These are phyloP conservation scores for Phataginus tetradactyla DNA, from an alignment of 2,797 vertebrate genomes.

Conservation along the genomic window DNA sequence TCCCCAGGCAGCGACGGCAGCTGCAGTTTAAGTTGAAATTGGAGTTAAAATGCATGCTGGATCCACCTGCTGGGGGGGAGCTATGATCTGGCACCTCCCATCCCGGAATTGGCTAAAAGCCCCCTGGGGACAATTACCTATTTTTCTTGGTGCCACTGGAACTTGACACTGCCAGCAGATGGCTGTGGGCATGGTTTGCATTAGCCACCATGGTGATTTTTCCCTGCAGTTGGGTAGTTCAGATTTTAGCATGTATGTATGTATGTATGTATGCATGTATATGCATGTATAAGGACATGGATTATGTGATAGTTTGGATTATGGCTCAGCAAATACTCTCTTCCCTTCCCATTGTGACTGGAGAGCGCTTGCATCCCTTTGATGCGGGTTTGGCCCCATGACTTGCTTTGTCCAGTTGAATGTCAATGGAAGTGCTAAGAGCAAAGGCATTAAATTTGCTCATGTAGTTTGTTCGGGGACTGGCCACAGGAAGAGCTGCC, in stretches of 20 bases:
- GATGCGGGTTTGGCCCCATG: not conserved
- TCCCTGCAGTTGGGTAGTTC: not conserved
- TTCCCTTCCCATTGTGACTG: not conserved
- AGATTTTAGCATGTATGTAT: not conserved
- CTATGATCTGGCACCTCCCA: not conserved
- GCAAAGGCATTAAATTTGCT: accelerated
- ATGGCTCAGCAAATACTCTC: not conserved
- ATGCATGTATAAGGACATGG: not conserved
- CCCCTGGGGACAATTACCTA: not conserved
- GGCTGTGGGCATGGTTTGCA: not conserved
- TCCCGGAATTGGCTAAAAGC: not conserved
- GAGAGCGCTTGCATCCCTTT: accelerated
- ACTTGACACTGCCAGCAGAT: not conserved
- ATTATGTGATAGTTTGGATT: not conserved
- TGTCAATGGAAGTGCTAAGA: not conserved
- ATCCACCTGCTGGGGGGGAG: not conserved
- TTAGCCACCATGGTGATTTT: not conserved
- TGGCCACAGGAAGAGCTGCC: not conserved
- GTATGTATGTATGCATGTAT: not conserved
- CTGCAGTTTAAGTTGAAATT: slow-evolving; percentile 52
- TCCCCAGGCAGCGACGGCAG: slow-evolving; percentile 36
- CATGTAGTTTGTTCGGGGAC: not conserved
- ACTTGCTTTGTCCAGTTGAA: not conserved
- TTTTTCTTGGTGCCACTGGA: not conserved
- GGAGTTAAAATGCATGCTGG: not conserved